Evolutionary conservation across 2,888 invertebrate species (phyloP), one percentile per base, ranked within the genome.

Genomic region (Pandemis heparana): DNA sequence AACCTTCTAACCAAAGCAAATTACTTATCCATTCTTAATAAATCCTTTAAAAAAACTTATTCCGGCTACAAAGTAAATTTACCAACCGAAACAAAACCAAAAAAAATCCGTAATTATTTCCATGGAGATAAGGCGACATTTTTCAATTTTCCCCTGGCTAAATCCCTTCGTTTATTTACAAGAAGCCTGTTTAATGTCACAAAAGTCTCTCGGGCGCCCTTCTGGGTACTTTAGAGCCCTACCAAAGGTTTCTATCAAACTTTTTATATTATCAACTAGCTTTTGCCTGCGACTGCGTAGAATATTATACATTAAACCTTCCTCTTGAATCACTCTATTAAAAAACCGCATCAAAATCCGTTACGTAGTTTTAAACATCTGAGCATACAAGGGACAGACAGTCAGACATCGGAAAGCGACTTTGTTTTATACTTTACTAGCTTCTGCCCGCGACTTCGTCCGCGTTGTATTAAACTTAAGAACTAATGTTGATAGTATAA

Each of bases 131-230:
- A 80, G 78, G 61, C 76, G 76, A 79, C 80, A 80, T 81, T 82
- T 82, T 83, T 84, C 82, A 82, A 84, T 82, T 84, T 81, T 80
- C 77, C 77, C 74, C 60, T 71, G 69, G 68, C 75, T 9, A 79
- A 81, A 81, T 78, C 80, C 79, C 76, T 79, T 76, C 79, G 79
- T 78, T 83, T 84, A 80, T 83, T 84, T 82, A 82, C 79, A 75
- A 81, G 80, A 79, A 80, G 76, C 76, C 77, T 69, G 75, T 76
- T 80, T 78, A 77, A 79, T 79, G 78, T 79, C 78, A 76, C 74
- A 69, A 76, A 61, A 62, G 71, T 68, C 68, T 66, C 43, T 23
- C 46, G 14, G 64, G 9, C 39, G 53, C 56, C 53, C 46, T 67
- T 46, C 9, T 18, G 32, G 62, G 62, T n/a, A 46, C 59, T 41